Evolutionary conservation across 2,797 vertebrate species (phyloP).

Genomic region (Alca torda): DNA sequence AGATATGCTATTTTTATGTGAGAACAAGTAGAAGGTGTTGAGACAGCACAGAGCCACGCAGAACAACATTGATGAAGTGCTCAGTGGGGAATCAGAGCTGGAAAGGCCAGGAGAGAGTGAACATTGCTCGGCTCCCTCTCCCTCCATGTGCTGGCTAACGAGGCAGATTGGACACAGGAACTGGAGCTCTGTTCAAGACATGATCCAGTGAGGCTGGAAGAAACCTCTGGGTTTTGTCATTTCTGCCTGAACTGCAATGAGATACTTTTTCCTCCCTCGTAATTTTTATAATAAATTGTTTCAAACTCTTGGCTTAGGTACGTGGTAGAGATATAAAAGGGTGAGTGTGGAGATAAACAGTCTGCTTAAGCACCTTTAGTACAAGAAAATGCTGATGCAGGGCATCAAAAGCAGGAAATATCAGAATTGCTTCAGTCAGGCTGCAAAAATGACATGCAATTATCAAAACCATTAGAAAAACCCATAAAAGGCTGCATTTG

Average conservation of each 20-base stretch:
- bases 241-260: neutral
- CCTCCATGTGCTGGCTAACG: neutral
- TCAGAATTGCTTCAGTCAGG: slow-evolving; percentile 2
- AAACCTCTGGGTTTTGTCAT: neutral
- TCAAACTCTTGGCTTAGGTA: neutral
- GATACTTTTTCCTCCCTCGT: neutral
- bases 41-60: neutral
- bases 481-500: neutral
- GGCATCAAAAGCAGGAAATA: neutral
- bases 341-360: neutral
- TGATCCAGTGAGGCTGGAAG: neutral
- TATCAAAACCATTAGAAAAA: slow-evolving; percentile 34
- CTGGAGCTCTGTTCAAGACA: neutral
- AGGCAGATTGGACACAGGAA: neutral
- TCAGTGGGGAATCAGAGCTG: neutral
- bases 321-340: neutral
- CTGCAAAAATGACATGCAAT: slow-evolving; percentile 27
- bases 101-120: neutral
- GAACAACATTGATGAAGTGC: neutral
- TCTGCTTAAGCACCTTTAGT: neutral
- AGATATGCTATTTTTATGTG: neutral
- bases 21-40: neutral
- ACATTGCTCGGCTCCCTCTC: fast-evolving
- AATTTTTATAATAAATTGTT: neutral
- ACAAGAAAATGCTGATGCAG: neutral